These are phyloP conservation scores for Pteria penguin DNA, from an alignment of 2,888 invertebrate genomes.

Conservation along the genomic window DNA sequence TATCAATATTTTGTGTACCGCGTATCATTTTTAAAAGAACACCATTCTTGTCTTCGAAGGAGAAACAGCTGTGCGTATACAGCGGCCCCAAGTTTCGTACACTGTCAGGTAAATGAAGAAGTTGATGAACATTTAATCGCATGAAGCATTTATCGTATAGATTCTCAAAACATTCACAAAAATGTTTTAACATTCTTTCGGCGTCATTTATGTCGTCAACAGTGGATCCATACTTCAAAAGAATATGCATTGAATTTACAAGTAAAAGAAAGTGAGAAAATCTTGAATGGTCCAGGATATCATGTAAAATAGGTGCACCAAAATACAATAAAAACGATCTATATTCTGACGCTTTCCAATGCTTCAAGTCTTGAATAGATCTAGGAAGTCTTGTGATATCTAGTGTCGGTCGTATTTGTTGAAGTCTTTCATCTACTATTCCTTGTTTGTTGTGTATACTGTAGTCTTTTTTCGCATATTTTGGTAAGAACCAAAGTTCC, in stretches of 20 bases:
- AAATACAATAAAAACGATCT: slow-evolving; percentile 49
- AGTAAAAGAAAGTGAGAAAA: slow-evolving; percentile 39
- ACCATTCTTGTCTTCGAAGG: slow-evolving; percentile 47
- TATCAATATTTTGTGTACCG: slow-evolving; percentile 49
- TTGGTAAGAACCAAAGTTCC: slow-evolving; percentile 29
- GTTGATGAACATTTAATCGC: slow-evolving; percentile 32
- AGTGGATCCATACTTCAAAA: slow-evolving; percentile 26
- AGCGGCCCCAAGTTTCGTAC: slow-evolving; percentile 44
- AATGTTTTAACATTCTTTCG: slow-evolving; percentile 31
- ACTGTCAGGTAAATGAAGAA: slow-evolving; percentile 41
- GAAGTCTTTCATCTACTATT: neutral
- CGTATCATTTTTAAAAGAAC: slow-evolving; percentile 34
- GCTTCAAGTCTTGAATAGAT: slow-evolving; percentile 45
- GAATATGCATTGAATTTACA: slow-evolving; percentile 35
- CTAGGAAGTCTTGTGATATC: slow-evolving; percentile 45
- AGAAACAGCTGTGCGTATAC: slow-evolving; percentile 50
- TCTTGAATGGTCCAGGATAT: slow-evolving; percentile 22
- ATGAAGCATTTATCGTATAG: slow-evolving; percentile 23
- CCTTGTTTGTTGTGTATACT: neutral
- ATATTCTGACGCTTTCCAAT: slow-evolving; percentile 54
- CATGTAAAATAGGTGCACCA: slow-evolving; percentile 38
- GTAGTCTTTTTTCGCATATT: neutral
- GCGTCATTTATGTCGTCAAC: slow-evolving; percentile 25
- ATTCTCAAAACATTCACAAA: slow-evolving; percentile 35
- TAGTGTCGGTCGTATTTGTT: slow-evolving; percentile 9